Conservation (phyloP, 2,113 vertebrate genomes). For the Aegotheles bennettii region DNA sequence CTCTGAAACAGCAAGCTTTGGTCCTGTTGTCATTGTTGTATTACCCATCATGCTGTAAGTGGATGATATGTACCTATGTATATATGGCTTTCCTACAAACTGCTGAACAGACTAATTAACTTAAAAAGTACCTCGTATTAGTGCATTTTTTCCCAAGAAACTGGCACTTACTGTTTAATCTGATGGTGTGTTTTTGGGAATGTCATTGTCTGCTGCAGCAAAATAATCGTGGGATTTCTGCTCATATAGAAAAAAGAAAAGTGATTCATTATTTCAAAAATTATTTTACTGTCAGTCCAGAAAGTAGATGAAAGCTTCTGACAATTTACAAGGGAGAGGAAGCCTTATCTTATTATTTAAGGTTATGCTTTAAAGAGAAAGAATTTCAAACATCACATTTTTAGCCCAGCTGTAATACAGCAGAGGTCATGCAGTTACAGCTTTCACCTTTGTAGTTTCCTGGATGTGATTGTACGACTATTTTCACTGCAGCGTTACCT, state of each 20-base stretch:
- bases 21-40: background rate
- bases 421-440: conserved; percentile 37
- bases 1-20: background rate
- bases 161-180: conserved; percentile 58
- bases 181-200: conserved; percentile 61
- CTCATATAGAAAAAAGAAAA: conserved; percentile 63
- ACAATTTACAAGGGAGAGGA: conserved; percentile 50
- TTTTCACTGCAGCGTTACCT: background rate
- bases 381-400: conserved; percentile 71
- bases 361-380: conserved; percentile 63
- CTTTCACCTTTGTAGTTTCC: conserved; percentile 38
- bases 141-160: conserved; percentile 28
- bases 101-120: background rate
- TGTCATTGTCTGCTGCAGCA: conserved; percentile 63
- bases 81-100: background rate
- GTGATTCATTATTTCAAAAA: conserved; percentile 73
- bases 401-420: conserved; percentile 60
- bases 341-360: conserved; percentile 65
- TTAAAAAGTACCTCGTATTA: conserved; percentile 21
- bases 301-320: conserved; percentile 69
- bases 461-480: conserved; percentile 11
- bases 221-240: conserved; percentile 71
- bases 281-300: conserved; percentile 62
- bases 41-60: background rate
- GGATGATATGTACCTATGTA: background rate